Percentiles rank a stretch among this genome's conserved stretches.
phyloP scores from a whole-genome alignment of 2,888 invertebrate species.

The Panzeria rudis region DNA sequence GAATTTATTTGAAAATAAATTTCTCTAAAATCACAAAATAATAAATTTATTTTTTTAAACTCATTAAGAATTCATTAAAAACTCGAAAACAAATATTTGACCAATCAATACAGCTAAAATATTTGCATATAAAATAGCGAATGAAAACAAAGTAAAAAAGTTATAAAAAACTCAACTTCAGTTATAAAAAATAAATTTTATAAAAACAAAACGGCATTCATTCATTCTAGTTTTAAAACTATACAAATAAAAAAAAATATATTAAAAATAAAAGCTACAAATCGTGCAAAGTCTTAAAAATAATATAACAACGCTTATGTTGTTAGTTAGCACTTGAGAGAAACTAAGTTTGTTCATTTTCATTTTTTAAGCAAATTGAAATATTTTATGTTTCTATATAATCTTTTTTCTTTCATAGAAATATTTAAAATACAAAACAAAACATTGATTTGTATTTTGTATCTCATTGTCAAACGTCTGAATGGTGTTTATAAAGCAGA shows the following conservation, averaged over 20 bases:
- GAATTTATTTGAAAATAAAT: conserved; percentile 18
- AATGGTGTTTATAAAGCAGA: conserved; percentile 58
- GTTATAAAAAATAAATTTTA: too few relatives aligned
- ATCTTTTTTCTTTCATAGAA: conserved; percentile 17
- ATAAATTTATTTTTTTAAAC: conserved; percentile 13
- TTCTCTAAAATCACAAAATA: conserved; percentile 19
- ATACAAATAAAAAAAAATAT: conserved; percentile 10
- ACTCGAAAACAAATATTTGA: neutral
- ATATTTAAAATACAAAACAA: conserved; percentile 18
- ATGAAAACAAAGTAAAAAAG: conserved; percentile 8
- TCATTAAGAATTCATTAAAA: conserved; percentile 60
- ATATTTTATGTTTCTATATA: conserved; percentile 7
- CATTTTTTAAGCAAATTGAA: neutral
- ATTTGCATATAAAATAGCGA: conserved; percentile 55
- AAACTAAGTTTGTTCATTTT: neutral
- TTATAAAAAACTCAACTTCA: neutral
- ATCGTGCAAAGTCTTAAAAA: conserved; percentile 35
- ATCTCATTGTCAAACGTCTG: conserved; percentile 55
- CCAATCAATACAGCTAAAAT: conserved; percentile 13
- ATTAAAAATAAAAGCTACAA: neutral
- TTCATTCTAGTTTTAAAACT: conserved; percentile 14
- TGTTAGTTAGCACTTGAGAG: conserved; percentile 33
- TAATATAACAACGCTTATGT: neutral
- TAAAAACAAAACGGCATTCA: conserved; percentile 3
- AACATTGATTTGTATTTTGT: conserved; percentile 46